A percentile compares a stretch with the other conserved stretches of the same genome.
Conservation (phyloP, 2,113 vertebrate genomes). For the Thymallus thymallus region DNA sequence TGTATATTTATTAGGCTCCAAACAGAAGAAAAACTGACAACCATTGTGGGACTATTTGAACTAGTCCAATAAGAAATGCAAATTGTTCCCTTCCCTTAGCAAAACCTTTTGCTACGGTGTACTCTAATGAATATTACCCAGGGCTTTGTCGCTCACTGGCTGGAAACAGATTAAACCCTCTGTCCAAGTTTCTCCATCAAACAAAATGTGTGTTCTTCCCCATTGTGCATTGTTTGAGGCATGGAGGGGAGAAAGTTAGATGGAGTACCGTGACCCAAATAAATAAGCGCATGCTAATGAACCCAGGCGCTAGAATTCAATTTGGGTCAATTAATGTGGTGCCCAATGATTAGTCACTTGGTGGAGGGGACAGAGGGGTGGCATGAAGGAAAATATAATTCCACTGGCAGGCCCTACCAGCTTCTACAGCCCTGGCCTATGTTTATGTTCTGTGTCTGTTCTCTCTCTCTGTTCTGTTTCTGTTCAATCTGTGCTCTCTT, state of each 20-base stretch:
- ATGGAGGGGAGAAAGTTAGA: slow-evolving; percentile 5
- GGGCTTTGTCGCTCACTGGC: background rate
- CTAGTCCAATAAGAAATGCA: too few species aligned
- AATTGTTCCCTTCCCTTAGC: too few species aligned
- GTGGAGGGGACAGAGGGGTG: slow-evolving; percentile 13
- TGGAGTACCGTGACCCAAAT: slow-evolving; percentile 48
- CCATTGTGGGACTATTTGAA: too few species aligned
- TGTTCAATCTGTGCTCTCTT: background rate
- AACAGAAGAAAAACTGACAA: too few species aligned
- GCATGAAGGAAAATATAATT: slow-evolving; percentile 29
- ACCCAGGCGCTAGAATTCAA: slow-evolving; percentile 41
- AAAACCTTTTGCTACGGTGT: too few species aligned
- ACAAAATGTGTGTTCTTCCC: slow-evolving; percentile 17
- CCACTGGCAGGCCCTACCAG: too few species aligned
- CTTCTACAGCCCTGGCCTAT: background rate
- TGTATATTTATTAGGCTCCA: too few species aligned
- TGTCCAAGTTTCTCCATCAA: slow-evolving; percentile 11
- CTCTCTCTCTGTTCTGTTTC: background rate
- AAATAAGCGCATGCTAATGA: slow-evolving; percentile 45
- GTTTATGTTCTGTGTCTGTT: too few species aligned
- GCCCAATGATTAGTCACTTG: slow-evolving; percentile 45
- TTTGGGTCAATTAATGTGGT: slow-evolving; percentile 55
- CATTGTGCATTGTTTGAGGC: slow-evolving; percentile 9
- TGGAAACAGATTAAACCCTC: slow-evolving; percentile 1
- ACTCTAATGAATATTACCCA: too few species aligned